These are phyloP conservation scores for Periophthalmus magnuspinnatus DNA, from an alignment of 2,797 vertebrate species.

Conservation along the genomic window DNA sequence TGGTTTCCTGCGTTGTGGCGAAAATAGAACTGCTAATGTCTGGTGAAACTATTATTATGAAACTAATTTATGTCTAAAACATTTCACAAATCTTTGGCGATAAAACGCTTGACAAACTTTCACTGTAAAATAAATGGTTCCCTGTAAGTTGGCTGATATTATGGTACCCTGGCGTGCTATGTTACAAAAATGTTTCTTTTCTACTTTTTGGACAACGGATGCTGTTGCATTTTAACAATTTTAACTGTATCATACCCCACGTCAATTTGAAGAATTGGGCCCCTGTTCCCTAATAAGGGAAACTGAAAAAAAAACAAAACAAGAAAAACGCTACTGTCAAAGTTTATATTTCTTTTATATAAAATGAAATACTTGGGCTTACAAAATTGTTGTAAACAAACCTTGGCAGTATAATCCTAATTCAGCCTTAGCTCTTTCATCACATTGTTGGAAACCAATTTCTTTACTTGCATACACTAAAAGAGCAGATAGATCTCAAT, in stretches of 20 bases:
- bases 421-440: neutral
- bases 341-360: too few relatives aligned
- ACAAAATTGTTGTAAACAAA: neutral
- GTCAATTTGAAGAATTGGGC: too few relatives aligned
- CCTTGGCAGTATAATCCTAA: neutral
- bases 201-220: too few relatives aligned
- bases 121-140: too few relatives aligned
- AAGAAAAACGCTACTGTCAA: too few relatives aligned
- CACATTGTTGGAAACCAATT: conserved; percentile 1
- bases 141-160: too few relatives aligned
- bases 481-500: conserved; percentile 23
- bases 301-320: too few relatives aligned
- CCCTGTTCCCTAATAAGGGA: too few relatives aligned
- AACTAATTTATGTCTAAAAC: neutral
- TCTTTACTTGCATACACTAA: conserved; percentile 8
- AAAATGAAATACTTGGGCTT: neutral
- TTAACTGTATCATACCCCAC: too few relatives aligned
- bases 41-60: neutral
- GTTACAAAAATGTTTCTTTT: too few relatives aligned
- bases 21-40: neutral
- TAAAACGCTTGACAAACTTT: neutral
- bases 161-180: too few relatives aligned
- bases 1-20: neutral
- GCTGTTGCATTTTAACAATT: too few relatives aligned
- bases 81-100: neutral